phyloP scores from a whole-genome alignment of 2,113 vertebrate genomes.

The Chamaetylas fuelleborni region DNA sequence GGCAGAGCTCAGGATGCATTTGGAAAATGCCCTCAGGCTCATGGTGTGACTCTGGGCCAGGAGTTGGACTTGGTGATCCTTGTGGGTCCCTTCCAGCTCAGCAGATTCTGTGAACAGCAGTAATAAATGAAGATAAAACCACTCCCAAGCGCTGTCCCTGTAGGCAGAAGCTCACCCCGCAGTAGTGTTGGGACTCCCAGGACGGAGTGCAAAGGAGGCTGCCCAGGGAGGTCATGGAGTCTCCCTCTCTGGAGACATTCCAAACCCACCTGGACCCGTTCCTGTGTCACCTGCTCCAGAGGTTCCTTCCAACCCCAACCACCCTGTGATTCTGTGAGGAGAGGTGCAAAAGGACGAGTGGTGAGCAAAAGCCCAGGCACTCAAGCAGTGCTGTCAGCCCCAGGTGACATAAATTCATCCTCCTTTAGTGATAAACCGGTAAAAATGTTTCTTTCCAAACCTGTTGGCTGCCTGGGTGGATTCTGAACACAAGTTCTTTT shows the following conservation, averaged over 20 bases:
- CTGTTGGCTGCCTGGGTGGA: rapidly evolving
- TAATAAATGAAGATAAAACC: not conserved
- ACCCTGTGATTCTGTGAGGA: too few species aligned
- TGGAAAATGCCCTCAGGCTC: not conserved
- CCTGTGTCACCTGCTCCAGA: not conserved
- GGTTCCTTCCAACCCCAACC: not conserved
- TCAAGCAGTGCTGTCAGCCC: not conserved
- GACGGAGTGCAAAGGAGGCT: rapidly evolving
- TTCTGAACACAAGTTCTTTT: not conserved
- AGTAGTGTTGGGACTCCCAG: rapidly evolving
- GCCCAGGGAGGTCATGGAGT: not conserved
- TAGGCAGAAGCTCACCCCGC: not conserved
- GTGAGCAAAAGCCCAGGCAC: not conserved
- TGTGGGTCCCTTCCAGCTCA: too few species aligned
- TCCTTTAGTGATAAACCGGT: rapidly evolving
- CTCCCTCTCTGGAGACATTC: not conserved
- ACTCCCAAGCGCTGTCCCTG: rapidly evolving
- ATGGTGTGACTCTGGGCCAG: not conserved
- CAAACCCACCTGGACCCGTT: rapidly evolving
- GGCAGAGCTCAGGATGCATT: rapidly evolving
- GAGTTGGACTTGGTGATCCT: rapidly evolving
- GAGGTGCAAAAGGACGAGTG: not conserved
- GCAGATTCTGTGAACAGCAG: not conserved
- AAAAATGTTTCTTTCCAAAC: not conserved
- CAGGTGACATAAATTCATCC: rapidly evolving